A percentile compares a stretch with the other conserved stretches of the same genome.
Evolutionary conservation across 2,888 invertebrate species (phyloP).

Genomic region (Tenthredo distinguenda): DNA sequence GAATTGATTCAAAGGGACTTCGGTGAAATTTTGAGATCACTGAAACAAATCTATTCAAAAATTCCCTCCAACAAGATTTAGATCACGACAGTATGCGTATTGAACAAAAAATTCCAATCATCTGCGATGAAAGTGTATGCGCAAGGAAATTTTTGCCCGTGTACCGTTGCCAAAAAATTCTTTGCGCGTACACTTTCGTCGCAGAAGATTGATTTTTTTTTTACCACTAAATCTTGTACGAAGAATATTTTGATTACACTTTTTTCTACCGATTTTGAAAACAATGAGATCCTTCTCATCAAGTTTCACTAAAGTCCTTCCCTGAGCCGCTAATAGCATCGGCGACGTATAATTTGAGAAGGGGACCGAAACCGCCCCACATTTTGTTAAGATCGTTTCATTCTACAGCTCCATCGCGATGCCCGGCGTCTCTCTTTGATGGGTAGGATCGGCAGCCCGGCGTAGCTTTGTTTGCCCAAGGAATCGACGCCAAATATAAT

Average conservation of each 20-base stretch:
- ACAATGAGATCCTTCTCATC: not conserved
- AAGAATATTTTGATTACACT: not conserved
- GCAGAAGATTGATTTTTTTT: not conserved
- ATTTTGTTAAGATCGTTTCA: slow-evolving; percentile 15
- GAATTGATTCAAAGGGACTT: no score
- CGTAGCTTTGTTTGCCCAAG: slow-evolving; percentile 69
- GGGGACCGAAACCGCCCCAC: not conserved
- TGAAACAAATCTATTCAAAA: not conserved
- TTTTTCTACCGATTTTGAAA: not conserved
- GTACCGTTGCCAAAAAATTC: not conserved
- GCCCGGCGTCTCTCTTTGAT: slow-evolving; percentile 11
- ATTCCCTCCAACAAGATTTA: not conserved
- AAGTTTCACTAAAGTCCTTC: not conserved
- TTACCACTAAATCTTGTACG: not conserved
- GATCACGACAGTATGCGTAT: not conserved
- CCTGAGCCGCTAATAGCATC: not conserved
- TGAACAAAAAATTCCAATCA: not conserved
- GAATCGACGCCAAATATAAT: slow-evolving; percentile 75
- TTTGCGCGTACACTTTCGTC: not conserved
- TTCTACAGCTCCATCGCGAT: not conserved
- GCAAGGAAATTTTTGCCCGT: not conserved
- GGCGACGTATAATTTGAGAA: not conserved
- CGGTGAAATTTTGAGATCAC: not conserved
- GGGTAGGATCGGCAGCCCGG: slow-evolving; percentile 51
- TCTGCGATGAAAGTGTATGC: not conserved